A percentile compares a stretch with the other conserved stretches of the same genome.
These are phyloP conservation scores for Tenthredo scrophulariae DNA, from an alignment of 2,888 invertebrate species.

Conservation along the genomic window DNA sequence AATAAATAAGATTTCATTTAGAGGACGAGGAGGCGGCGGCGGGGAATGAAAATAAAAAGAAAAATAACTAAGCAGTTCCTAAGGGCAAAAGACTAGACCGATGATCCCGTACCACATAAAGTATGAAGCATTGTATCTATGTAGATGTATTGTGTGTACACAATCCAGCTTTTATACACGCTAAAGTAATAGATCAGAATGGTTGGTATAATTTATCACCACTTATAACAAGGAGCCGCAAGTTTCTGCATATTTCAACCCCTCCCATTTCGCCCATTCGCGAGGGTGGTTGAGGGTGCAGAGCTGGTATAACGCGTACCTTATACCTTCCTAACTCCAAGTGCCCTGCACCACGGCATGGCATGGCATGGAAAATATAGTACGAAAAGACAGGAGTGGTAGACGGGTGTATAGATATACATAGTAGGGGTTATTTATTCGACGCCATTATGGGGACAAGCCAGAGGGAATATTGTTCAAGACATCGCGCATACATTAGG, in stretches of 20 bases:
- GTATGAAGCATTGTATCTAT: conserved; percentile 1
- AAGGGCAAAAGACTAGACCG: background rate
- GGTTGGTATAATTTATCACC: conserved; percentile 72
- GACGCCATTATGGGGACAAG: conserved; percentile 71
- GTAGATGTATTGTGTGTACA: background rate
- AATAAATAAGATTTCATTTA: background rate
- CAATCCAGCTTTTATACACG: conserved; percentile 25
- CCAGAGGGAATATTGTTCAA: conserved; percentile 75
- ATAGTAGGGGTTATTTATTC: conserved; percentile 70
- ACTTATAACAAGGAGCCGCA: conserved; percentile 74
- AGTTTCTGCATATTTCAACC: conserved; percentile 75
- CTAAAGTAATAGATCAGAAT: conserved; percentile 49
- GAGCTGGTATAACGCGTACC: conserved; percentile 22
- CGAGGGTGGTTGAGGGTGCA: conserved; percentile 35
- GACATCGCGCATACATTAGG: conserved; percentile 75
- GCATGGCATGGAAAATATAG: conserved; percentile 27
- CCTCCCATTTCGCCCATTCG: conserved; percentile 52
- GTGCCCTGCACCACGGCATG: conserved; percentile 7
- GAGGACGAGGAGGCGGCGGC: background rate
- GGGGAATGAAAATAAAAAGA: background rate
- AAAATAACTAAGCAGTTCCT: background rate
- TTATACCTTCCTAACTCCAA: background rate
- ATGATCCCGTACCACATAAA: background rate
- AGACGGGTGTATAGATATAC: conserved; percentile 59
- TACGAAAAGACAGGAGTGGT: conserved; percentile 54